These are phyloP conservation scores for Drosophila macrospina DNA, from an alignment of 2,888 invertebrate genomes.

Conservation along the genomic window DNA sequence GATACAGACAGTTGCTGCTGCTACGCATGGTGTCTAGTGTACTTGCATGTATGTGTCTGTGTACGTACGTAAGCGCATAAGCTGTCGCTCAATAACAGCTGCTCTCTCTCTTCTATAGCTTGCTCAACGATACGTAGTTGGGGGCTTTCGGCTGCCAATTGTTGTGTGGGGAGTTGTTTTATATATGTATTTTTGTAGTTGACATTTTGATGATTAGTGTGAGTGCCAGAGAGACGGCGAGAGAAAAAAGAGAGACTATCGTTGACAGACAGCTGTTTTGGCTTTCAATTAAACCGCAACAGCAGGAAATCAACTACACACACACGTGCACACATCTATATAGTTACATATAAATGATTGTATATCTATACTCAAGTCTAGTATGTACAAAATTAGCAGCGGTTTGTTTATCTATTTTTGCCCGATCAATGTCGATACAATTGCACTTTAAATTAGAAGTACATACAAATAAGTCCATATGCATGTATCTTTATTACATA, in stretches of 20 bases:
- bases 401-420: slow-evolving; percentile 32
- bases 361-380: slow-evolving; percentile 3
- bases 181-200: slow-evolving; percentile 36
- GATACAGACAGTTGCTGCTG: background rate
- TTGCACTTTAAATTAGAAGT: slow-evolving; percentile 12
- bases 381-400: slow-evolving; percentile 19
- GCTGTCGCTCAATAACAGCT: slow-evolving; percentile 26
- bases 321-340: background rate
- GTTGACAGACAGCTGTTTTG: slow-evolving; percentile 73
- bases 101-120: slow-evolving; percentile 38
- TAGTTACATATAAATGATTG: slow-evolving; percentile 6
- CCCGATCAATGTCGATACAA: slow-evolving; percentile 21
- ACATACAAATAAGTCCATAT: background rate
- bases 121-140: slow-evolving; percentile 19
- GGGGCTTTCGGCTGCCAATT: slow-evolving; percentile 45
- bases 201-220: slow-evolving; percentile 55
- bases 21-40: background rate
- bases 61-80: background rate
- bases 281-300: slow-evolving; percentile 64
- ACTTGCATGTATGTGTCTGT: background rate
- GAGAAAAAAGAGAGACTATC: slow-evolving; percentile 23
- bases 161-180: slow-evolving; percentile 67
- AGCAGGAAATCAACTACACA: slow-evolving; percentile 56
- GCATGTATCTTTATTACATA: background rate
- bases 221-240: slow-evolving; percentile 21